A percentile compares a stretch with the other conserved stretches of the same genome.
Conservation (phyloP, 2,888 invertebrate genomes). For the Lasioglossum calceatum region DNA sequence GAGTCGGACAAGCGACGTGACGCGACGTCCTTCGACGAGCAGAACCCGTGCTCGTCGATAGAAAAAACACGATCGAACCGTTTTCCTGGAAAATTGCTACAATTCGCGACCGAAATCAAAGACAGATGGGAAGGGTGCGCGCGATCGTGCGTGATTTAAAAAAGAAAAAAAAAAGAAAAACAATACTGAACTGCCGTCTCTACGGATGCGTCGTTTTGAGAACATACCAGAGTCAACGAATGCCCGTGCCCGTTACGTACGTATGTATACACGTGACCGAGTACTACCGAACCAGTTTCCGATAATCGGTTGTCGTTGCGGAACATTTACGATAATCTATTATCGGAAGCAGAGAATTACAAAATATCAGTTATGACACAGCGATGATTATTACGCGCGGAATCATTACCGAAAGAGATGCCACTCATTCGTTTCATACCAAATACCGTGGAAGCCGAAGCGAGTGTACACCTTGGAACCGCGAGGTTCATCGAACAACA, state of each 20-base stretch:
- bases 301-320: slow-evolving; percentile 32
- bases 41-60: neutral
- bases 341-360: slow-evolving; percentile 3
- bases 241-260: neutral
- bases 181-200: slow-evolving; percentile 60
- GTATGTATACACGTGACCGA: neutral
- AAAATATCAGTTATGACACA: slow-evolving; percentile 1
- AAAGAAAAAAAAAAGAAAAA: neutral
- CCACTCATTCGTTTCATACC: slow-evolving; percentile 11
- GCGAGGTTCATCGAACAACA: neutral
- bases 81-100: neutral
- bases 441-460: neutral
- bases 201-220: slow-evolving; percentile 23
- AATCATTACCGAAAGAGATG: slow-evolving; percentile 5
- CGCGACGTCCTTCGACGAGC: neutral
- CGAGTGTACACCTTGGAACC: neutral
- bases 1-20: neutral
- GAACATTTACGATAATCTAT: slow-evolving; percentile 22
- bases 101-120: neutral
- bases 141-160: slow-evolving; percentile 34
- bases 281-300: neutral
- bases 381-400: slow-evolving; percentile 10
- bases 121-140: neutral
- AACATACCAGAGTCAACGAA: slow-evolving; percentile 1
- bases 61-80: neutral